These are phyloP conservation scores for Anguilla japonica DNA, from an alignment of 2,113 vertebrate species.

Conservation along the genomic window DNA sequence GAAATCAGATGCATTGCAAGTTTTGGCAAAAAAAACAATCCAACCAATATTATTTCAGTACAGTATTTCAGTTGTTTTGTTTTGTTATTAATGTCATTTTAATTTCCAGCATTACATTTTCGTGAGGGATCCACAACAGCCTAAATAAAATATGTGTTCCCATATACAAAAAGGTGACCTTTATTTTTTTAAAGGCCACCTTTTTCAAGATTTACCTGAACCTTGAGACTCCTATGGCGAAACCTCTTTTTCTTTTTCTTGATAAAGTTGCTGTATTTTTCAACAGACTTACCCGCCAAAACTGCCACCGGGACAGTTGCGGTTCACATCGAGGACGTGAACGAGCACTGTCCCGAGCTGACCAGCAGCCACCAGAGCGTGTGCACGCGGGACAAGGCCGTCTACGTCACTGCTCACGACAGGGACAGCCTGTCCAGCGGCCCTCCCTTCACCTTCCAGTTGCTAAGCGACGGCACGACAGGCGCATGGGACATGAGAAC, in stretches of 20 bases:
- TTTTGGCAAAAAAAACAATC: neutral
- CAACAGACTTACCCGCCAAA: conserved; percentile 63
- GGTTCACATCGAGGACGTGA: conserved; percentile 65
- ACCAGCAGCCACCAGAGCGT: conserved; percentile 53
- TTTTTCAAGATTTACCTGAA: too few relatives aligned
- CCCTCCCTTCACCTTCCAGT: conserved; percentile 68
- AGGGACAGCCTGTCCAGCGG: conserved; percentile 45
- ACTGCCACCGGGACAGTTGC: conserved; percentile 77
- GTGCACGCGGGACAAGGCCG: conserved; percentile 58
- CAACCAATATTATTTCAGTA: conserved; percentile 1
- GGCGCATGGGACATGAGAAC: conserved; percentile 62
- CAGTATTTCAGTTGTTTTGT: neutral
- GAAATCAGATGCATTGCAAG: neutral
- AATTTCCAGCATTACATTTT: neutral
- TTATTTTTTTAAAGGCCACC: too few relatives aligned
- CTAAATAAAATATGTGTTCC: too few relatives aligned
- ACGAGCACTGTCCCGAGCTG: conserved; percentile 72
- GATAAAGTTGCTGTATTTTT: conserved; percentile 13
- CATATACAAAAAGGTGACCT: too few relatives aligned
- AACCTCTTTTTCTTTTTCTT: neutral
- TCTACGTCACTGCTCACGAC: conserved; percentile 62
- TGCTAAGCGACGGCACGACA: conserved; percentile 54
- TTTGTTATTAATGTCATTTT: neutral
- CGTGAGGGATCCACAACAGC: too few relatives aligned
- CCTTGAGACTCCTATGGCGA: too few relatives aligned